Percentiles rank a stretch among this genome's conserved stretches.
phyloP scores from a whole-genome alignment of 2,888 invertebrate species.

The Oconnorella tubifera region DNA sequence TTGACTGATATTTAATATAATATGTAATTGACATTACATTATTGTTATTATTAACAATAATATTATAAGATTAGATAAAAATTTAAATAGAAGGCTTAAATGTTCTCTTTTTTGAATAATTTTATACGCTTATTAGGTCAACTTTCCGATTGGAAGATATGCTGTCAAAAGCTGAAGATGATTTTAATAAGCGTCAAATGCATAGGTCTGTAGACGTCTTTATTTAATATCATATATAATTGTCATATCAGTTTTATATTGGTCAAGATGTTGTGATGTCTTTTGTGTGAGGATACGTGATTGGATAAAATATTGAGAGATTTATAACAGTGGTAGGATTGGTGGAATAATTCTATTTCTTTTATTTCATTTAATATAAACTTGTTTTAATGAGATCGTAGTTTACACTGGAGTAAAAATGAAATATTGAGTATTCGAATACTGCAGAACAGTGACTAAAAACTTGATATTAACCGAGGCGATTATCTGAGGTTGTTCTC shows the following conservation, averaged over 20 bases:
- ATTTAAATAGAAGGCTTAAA: not conserved
- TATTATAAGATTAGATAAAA: not conserved
- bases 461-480: too few species aligned
- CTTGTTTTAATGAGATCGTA: not conserved
- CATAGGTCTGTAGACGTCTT: not conserved
- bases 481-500: too few species aligned
- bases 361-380: not conserved
- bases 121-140: not conserved
- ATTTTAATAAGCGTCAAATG: not conserved
- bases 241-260: not conserved
- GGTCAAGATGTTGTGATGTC: not conserved
- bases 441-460: too few species aligned
- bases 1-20: not conserved
- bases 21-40: not conserved
- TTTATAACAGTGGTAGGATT: not conserved
- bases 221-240: not conserved
- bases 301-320: not conserved
- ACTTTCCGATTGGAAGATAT: not conserved
- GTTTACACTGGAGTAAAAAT: not conserved
- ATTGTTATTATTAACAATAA: slow-evolving; percentile 1
- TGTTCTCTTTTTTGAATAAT: slow-evolving; percentile 16
- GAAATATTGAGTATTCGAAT: too few species aligned
- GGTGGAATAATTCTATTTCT: not conserved
- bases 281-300: not conserved
- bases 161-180: not conserved